These are phyloP conservation scores for Paramormyrops hopkinsi DNA, from an alignment of 2,797 vertebrate genomes.

Conservation along the genomic window DNA sequence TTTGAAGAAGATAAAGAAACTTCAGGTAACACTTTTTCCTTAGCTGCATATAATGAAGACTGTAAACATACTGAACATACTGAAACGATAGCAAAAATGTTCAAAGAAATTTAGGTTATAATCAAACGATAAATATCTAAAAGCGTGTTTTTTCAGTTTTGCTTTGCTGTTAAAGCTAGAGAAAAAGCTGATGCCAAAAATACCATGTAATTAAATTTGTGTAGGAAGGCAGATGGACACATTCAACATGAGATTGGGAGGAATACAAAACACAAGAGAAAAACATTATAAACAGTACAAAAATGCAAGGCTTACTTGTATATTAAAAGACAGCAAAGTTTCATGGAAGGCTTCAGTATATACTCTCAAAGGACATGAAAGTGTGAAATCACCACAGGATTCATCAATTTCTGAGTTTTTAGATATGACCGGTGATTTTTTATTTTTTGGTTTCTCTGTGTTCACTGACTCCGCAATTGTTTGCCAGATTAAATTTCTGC, in stretches of 20 bases:
- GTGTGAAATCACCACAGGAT: slow-evolving; percentile 10
- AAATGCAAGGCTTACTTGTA: neutral
- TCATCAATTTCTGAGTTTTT: neutral
- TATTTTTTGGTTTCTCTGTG: neutral
- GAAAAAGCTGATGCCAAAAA: neutral
- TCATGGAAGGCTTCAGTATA: neutral
- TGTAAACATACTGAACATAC: neutral
- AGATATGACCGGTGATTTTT: neutral
- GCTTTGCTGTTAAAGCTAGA: neutral
- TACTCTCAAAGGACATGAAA: neutral
- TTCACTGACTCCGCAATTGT: slow-evolving; percentile 6
- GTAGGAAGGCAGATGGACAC: slow-evolving; percentile 5
- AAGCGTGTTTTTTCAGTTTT: neutral
- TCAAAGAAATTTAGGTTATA: neutral
- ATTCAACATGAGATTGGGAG: neutral
- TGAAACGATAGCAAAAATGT: neutral
- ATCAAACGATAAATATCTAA: neutral
- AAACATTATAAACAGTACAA: neutral
- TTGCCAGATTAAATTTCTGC: neutral
- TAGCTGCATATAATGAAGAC: neutral
- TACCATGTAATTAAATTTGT: slow-evolving; percentile 9
- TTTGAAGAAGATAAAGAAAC: slow-evolving; percentile 67
- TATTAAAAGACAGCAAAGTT: neutral
- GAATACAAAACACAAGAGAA: neutral
- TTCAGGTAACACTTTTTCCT: slow-evolving; percentile 67